A percentile compares a stretch with the other conserved stretches of the same genome.
phyloP scores from a whole-genome alignment of 2,113 vertebrate species.

The Murina feae region DNA sequence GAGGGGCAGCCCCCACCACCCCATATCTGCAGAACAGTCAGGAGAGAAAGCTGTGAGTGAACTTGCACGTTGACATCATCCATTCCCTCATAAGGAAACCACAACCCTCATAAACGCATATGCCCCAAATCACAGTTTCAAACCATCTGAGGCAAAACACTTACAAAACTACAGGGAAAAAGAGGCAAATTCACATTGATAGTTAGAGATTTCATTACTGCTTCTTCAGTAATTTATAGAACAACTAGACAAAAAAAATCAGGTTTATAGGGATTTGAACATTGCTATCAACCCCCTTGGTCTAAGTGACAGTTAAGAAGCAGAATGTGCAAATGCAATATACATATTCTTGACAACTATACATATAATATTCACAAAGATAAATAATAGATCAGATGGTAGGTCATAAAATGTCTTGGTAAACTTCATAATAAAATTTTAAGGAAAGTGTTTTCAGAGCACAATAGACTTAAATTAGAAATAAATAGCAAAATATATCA shows the following conservation, averaged over 20 bases:
- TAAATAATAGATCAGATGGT: neutral
- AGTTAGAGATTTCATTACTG: neutral
- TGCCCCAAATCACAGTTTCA: neutral
- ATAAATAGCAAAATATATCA: neutral
- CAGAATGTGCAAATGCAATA: neutral
- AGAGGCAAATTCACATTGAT: neutral
- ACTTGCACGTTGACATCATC: neutral
- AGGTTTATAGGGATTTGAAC: neutral
- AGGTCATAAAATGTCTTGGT: neutral
- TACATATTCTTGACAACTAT: neutral
- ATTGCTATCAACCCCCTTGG: neutral
- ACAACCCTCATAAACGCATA: neutral
- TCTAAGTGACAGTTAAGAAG: neutral
- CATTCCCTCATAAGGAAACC: neutral
- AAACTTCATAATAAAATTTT: neutral
- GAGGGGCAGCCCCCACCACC: neutral
- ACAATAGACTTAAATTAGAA: neutral
- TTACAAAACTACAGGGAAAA: neutral
- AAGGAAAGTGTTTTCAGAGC: neutral
- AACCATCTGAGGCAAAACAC: neutral
- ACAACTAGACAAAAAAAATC: neutral
- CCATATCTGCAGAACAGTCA: neutral
- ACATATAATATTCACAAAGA: neutral
- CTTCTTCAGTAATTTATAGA: neutral
- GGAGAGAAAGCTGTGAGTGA: neutral